A percentile compares a stretch with the other conserved stretches of the same genome.
phyloP scores from a whole-genome alignment of 2,797 vertebrate species.

The Sebastes miniatus region DNA sequence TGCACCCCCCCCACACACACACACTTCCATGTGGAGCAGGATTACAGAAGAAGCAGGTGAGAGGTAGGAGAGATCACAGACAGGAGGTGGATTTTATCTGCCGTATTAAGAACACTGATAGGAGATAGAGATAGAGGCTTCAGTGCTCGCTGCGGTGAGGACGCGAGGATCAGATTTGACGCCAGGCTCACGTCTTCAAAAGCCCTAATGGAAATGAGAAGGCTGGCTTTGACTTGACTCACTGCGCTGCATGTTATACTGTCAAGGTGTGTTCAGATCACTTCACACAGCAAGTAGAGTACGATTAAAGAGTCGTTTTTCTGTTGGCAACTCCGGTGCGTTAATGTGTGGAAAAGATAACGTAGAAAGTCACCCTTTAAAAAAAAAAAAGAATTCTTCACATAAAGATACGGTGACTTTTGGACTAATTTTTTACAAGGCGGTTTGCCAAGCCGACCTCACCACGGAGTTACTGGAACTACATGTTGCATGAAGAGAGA shows the following conservation, averaged over 20 bases:
- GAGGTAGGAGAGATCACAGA: conserved; percentile 41
- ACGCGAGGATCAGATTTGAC: conserved; percentile 28
- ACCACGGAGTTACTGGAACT: too few species aligned
- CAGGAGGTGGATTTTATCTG: conserved; percentile 49
- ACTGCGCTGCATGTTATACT: neutral
- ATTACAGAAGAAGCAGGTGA: conserved; percentile 51
- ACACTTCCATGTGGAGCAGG: conserved; percentile 27
- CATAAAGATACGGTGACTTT: neutral
- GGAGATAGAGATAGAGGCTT: conserved; percentile 45
- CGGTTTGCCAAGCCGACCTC: neutral
- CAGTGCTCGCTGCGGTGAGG: conserved; percentile 33
- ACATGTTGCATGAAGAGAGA: too few species aligned
- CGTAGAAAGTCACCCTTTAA: too few species aligned
- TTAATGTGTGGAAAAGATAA: neutral
- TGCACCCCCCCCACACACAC: neutral
- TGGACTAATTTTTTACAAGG: neutral
- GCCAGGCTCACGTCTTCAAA: conserved; percentile 28
- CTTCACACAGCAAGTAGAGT: neutral
- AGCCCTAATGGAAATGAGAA: conserved; percentile 16
- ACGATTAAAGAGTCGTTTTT: neutral
- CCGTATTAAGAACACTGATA: conserved; percentile 52
- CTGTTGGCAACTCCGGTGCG: neutral
- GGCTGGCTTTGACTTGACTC: conserved; percentile 6
- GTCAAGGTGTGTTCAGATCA: neutral
- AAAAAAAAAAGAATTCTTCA: neutral